phyloP scores from a whole-genome alignment of 1,140 invertebrate genomes.

The Zophobas atratus region DNA sequence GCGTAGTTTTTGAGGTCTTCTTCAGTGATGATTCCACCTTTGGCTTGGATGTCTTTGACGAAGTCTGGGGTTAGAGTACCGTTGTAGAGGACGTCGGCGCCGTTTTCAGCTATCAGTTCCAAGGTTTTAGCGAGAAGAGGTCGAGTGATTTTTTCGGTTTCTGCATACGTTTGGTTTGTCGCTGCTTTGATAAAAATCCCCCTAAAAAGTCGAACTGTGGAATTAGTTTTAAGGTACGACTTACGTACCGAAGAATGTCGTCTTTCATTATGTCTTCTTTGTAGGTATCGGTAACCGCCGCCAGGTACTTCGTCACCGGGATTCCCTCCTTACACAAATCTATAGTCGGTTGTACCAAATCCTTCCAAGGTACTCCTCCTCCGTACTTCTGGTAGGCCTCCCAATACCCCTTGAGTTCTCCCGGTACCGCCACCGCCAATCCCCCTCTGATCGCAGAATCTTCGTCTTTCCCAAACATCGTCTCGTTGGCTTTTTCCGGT shows the following conservation, averaged over 20 bases:
- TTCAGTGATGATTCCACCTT: slow-evolving; percentile 83
- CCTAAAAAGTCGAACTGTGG: slow-evolving; percentile 61
- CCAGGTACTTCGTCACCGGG: slow-evolving; percentile 77
- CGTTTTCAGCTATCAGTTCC: slow-evolving; percentile 77
- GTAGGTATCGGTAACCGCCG: not conserved
- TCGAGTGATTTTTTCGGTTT: slow-evolving; percentile 80
- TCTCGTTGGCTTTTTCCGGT: slow-evolving; percentile 70
- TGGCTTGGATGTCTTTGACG: slow-evolving; percentile 78
- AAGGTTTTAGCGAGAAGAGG: slow-evolving; percentile 82
- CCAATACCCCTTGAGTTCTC: slow-evolving; percentile 91
- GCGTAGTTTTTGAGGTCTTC: slow-evolving; percentile 77
- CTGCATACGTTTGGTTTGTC: slow-evolving; percentile 75
- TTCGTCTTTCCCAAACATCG: slow-evolving; percentile 74
- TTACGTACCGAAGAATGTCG: not conserved
- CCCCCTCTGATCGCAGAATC: slow-evolving; percentile 70
- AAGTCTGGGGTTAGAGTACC: slow-evolving; percentile 77
- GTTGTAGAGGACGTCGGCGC: slow-evolving; percentile 77
- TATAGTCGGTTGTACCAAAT: slow-evolving; percentile 86
- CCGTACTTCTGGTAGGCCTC: slow-evolving; percentile 84
- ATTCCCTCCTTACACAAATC: slow-evolving; percentile 81
- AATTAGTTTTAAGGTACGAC: not conserved
- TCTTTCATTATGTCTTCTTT: not conserved
- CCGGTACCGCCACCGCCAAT: slow-evolving; percentile 89
- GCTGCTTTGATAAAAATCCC: slow-evolving; percentile 79
- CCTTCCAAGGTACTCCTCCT: slow-evolving; percentile 86